These are phyloP conservation scores for Tigriopus japonicus DNA, from an alignment of 1,140 invertebrate genomes.

Conservation along the genomic window DNA sequence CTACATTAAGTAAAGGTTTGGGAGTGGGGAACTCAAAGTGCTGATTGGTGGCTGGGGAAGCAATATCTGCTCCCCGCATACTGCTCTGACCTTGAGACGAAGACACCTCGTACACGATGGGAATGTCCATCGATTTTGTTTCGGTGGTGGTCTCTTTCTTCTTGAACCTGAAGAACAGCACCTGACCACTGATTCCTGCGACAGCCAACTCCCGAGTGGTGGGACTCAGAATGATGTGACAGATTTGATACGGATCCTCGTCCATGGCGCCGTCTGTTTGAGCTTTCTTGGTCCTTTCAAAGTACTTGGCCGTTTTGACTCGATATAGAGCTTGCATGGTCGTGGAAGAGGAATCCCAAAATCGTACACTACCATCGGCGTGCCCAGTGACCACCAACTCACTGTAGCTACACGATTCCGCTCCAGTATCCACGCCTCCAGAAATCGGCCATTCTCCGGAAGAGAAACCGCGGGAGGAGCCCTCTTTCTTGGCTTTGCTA, in stretches of 20 bases:
- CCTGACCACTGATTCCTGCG: slow-evolving; percentile 72
- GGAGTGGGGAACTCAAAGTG: slow-evolving; percentile 39
- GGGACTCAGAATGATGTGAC: slow-evolving; percentile 72
- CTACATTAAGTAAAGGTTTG: slow-evolving; percentile 30
- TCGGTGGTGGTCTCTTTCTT: slow-evolving; percentile 71
- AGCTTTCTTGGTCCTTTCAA: slow-evolving; percentile 14
- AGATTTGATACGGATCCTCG: slow-evolving; percentile 81
- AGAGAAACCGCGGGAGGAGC: slow-evolving; percentile 54
- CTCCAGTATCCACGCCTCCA: slow-evolving; percentile 76
- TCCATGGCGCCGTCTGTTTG: slow-evolving; percentile 33
- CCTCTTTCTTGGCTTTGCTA: slow-evolving; percentile 28
- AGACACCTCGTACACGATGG: slow-evolving; percentile 57
- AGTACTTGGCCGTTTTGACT: slow-evolving; percentile 11
- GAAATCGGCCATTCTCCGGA: slow-evolving; percentile 87
- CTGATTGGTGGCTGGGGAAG: slow-evolving; percentile 8
- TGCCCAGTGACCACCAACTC: slow-evolving; percentile 93
- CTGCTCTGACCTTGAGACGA: slow-evolving; percentile 58
- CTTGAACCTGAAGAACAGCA: slow-evolving; percentile 84
- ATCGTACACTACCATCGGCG: slow-evolving; percentile 86
- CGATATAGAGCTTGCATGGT: slow-evolving; percentile 76
- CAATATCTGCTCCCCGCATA: slow-evolving; percentile 28
- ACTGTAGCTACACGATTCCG: slow-evolving; percentile 77
- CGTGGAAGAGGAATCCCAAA: slow-evolving; percentile 90
- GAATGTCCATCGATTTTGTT: slow-evolving; percentile 58
- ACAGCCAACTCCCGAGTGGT: slow-evolving; percentile 76